These are phyloP conservation scores for Furcifer pardalis DNA, from an alignment of 2,797 vertebrate species.

Conservation along the genomic window DNA sequence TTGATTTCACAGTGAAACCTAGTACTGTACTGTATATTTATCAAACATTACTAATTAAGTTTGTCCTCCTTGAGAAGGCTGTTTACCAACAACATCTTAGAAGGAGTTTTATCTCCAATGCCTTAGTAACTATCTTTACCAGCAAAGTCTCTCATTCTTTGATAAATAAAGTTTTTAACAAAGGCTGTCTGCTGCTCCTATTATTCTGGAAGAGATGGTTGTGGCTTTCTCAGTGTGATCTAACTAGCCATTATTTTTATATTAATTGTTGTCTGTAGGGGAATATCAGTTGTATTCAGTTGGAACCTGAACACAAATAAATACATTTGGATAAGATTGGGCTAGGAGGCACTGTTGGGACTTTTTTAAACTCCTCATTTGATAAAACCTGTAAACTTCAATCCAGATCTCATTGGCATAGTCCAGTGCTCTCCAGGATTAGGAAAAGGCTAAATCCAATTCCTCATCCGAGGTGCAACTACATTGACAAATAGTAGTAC, in stretches of 20 bases:
- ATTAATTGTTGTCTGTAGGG: no score
- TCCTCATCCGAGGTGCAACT: no score
- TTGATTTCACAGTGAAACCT: not conserved
- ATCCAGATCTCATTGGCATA: no score
- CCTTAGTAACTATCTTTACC: not conserved
- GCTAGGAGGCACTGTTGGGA: no score
- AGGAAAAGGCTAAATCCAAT: no score
- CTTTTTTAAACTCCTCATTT: no score
- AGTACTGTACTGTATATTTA: conserved; percentile 10
- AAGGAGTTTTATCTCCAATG: not conserved
- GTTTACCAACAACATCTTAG: not conserved
- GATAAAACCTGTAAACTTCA: no score
- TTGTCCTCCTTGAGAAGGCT: not conserved
- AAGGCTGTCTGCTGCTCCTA: not conserved
- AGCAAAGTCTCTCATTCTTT: not conserved
- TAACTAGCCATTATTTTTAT: not conserved
- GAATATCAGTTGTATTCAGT: no score
- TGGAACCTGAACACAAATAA: no score
- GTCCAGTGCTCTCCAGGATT: no score
- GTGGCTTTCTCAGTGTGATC: not conserved
- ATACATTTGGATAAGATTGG: no score
- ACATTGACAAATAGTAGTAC: no score
- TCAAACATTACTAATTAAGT: conserved; percentile 4
- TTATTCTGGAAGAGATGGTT: rapidly evolving
- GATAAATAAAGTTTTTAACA: not conserved